These are phyloP conservation scores for Drosophila auraria DNA, from an alignment of 1,140 invertebrate species.

Conservation along the genomic window DNA sequence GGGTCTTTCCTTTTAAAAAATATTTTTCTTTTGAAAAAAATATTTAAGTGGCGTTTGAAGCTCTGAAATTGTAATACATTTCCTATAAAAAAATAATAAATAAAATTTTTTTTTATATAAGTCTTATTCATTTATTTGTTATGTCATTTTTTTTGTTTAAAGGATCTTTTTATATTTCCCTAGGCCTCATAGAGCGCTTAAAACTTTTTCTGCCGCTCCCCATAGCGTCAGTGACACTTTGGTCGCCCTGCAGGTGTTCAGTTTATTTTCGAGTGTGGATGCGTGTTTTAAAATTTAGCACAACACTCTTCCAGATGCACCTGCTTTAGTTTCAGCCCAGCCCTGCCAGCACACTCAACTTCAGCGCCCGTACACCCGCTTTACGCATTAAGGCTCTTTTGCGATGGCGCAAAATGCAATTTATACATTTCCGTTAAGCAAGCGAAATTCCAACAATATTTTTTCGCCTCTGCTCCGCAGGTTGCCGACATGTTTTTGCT, in stretches of 20 bases:
- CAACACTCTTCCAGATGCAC: constrained; percentile 68
- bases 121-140: too few species aligned
- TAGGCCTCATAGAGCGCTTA: too few species aligned
- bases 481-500: constrained; percentile 68
- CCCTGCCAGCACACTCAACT: constrained; percentile 11
- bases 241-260: constrained; percentile 64
- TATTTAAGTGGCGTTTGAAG: background rate
- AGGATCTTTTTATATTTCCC: too few species aligned
- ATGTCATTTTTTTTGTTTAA: too few species aligned
- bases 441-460: constrained; percentile 59
- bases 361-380: background rate
- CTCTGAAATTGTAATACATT: background rate
- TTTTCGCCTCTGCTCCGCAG: constrained; percentile 40
- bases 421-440: constrained; percentile 83
- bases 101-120: background rate
- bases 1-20: too few species aligned
- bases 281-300: constrained; percentile 70
- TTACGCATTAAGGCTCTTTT: constrained; percentile 54
- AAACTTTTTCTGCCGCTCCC: background rate
- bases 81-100: too few species aligned
- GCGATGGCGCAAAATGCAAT: constrained; percentile 72
- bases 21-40: too few species aligned
- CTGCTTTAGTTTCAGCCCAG: constrained; percentile 54
- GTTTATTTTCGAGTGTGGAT: constrained; percentile 43
- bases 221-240: constrained; percentile 38